Evolutionary conservation across 2,113 vertebrate genomes (phyloP), one percentile per base, ranked within the genome.

Genomic region (Pteruthius melanotis): DNA sequence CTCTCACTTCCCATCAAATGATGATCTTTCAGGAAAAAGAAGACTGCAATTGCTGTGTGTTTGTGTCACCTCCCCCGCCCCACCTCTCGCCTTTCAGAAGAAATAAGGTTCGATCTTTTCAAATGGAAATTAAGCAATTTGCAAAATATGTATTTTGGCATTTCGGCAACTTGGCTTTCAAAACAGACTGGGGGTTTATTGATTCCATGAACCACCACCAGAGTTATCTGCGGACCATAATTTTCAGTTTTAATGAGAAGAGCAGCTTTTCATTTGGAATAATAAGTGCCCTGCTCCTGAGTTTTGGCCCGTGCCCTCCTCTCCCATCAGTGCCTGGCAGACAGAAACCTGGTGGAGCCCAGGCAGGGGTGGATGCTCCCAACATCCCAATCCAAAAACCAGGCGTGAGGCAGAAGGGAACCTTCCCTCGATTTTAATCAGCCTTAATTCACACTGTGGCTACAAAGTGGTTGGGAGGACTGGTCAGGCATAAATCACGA

Each of bases 91-190:
- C 96, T 98, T 97, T 95, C 91, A 77, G 78, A 88, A 97, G 94
- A 96, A 98, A 97, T 93, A 93, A 97, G 86, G 93, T 97, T 94
- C 94, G 96, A 95, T 97, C 97, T 97, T 98, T 98, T 98, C 96
- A 98, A 97, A 98, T 98, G 98, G 94, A 98, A 98, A 98, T 98
- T 27, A 96, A 97, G 95, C 94, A 97, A 98, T 98, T 98, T 98
- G 93, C 95, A 97, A 98, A 98, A 97, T 97, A 98, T 87, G 92
- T 97, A 96, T 98, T 98, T 98, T 98, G 98, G 97, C 96, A 96
- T 87, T 92, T 83, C 30, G 93, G 97, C 97, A 96, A 96, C 93
- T 95, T 89, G 93, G 97, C 97, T 97, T 96, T 96, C 97, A 92
- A 97, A 98, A 98, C 96, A 97, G 96, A 90, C 96, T 26, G 80